Evolutionary conservation across 2,113 vertebrate genomes (phyloP).

Genomic region (Rutilus rutilus): DNA sequence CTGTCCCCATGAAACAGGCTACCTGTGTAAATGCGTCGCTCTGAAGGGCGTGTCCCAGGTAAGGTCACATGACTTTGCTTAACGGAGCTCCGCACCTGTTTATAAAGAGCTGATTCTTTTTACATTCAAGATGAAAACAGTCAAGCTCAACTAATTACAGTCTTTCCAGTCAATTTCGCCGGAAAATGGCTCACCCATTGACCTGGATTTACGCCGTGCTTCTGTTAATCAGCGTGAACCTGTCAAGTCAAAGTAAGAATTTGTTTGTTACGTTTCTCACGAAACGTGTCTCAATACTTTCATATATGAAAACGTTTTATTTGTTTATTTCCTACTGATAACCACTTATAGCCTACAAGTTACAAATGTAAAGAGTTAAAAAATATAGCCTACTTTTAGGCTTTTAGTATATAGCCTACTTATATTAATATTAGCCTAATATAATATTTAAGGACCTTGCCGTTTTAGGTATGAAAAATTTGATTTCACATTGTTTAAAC

Average conservation of each 20-base stretch:
- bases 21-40: not conserved
- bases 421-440: too few relatives aligned
- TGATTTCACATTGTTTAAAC: not conserved
- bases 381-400: too few relatives aligned
- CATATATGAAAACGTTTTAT: not conserved
- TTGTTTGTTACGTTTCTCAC: not conserved
- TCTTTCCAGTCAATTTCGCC: not conserved
- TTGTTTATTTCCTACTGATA: not conserved
- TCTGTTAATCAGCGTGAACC: not conserved
- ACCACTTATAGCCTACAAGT: too few relatives aligned
- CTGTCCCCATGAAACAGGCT: too few relatives aligned
- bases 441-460: too few relatives aligned
- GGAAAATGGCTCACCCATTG: not conserved
- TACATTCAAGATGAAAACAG: too few relatives aligned
- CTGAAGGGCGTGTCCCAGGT: slow-evolving; percentile 9
- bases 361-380: not conserved
- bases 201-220: not conserved
- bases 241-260: slow-evolving; percentile 31
- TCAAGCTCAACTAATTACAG: too few relatives aligned
- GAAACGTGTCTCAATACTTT: not conserved
- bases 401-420: too few relatives aligned
- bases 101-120: slow-evolving; percentile 7
- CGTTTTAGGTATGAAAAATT: not conserved
- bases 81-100: not conserved
- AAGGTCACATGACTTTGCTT: not conserved